A percentile compares a stretch with the other conserved stretches of the same genome.
Evolutionary conservation across 2,888 invertebrate genomes (phyloP).

Genomic region (Sclerodermus sp.): DNA sequence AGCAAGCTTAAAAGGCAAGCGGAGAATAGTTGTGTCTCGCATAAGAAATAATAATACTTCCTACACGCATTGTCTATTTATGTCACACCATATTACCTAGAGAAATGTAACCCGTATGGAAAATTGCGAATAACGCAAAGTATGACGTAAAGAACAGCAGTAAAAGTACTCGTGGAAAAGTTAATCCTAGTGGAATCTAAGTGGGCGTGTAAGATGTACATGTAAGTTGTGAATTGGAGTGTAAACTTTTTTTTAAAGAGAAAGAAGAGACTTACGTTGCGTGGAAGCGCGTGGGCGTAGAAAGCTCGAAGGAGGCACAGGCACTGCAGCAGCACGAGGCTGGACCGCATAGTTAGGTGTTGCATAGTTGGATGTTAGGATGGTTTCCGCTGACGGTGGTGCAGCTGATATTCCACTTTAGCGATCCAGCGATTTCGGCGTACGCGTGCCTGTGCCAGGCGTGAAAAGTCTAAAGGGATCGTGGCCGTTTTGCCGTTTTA

Average conservation of each 20-base stretch:
- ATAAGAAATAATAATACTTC: no score
- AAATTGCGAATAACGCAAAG: no score
- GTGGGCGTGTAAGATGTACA: not conserved
- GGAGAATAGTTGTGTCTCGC: no score
- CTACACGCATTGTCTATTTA: no score
- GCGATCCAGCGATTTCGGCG: not conserved
- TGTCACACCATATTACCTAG: no score
- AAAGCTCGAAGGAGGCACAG: slow-evolving; percentile 12
- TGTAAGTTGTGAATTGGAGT: no score
- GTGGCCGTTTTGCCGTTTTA: slow-evolving; percentile 55
- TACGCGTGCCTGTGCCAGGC: slow-evolving; percentile 33
- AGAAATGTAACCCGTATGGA: no score
- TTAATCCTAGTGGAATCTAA: slow-evolving; percentile 16
- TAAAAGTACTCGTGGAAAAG: no score
- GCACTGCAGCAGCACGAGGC: slow-evolving; percentile 10
- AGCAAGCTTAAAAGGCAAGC: no score
- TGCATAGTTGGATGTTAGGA: slow-evolving; percentile 7
- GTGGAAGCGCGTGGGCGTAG: slow-evolving; percentile 33
- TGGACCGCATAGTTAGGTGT: slow-evolving; percentile 10
- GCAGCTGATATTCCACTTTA: not conserved
- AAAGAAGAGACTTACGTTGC: slow-evolving; percentile 36
- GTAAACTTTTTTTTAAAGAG: no score
- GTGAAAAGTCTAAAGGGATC: slow-evolving; percentile 47
- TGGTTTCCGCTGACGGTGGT: not conserved
- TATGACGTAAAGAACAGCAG: no score